These are phyloP conservation scores for Pachymerium ferrugineum DNA, from an alignment of 2,888 invertebrate species.

Conservation along the genomic window DNA sequence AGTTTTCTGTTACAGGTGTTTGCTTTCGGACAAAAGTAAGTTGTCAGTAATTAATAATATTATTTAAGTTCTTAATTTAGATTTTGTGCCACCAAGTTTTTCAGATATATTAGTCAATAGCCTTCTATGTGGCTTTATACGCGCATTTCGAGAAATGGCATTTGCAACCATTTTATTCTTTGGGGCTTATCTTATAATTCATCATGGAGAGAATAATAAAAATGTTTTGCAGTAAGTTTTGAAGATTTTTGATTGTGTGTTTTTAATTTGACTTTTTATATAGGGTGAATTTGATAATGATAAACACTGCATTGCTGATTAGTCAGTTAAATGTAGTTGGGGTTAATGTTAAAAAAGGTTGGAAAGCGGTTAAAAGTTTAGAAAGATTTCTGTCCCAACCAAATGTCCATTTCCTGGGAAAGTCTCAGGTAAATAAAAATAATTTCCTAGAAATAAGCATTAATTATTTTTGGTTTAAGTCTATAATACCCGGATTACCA, in stretches of 20 bases:
- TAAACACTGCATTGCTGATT: neutral
- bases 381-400: neutral
- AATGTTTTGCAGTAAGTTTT: conserved; percentile 11
- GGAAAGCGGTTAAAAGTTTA: neutral
- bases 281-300: conserved; percentile 4
- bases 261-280: neutral
- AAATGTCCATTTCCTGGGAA: neutral
- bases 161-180: conserved; percentile 2
- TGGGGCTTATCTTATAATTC: neutral
- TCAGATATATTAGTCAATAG: neutral
- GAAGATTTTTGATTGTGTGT: neutral
- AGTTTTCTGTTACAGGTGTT: too few species aligned
- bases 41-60: too few species aligned
- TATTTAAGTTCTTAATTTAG: too few species aligned
- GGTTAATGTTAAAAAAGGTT: neutral
- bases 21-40: too few species aligned
- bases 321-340: neutral
- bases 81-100: too few species aligned
- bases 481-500: neutral
- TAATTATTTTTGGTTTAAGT: too few species aligned
- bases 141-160: neutral
- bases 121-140: neutral
- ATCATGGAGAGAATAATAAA: neutral
- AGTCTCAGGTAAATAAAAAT: neutral
- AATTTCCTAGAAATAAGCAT: neutral